phyloP scores from a whole-genome alignment of 2,113 vertebrate species.

The Axis porcinus region DNA sequence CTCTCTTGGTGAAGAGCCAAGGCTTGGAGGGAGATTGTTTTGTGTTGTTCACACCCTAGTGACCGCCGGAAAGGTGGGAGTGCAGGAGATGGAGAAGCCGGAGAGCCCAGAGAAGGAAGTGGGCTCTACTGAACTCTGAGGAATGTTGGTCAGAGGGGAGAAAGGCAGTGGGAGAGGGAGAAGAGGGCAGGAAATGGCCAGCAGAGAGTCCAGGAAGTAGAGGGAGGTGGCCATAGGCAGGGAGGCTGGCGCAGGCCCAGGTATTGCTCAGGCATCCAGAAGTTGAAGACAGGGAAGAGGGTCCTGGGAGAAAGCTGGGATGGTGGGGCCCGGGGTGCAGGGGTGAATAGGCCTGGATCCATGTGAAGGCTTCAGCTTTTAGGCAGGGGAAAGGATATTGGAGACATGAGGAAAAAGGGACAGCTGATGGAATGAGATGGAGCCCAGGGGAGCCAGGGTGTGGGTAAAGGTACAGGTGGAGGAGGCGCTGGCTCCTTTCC shows the following conservation, averaged over 20 bases:
- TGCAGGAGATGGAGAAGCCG: no score
- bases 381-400: background rate
- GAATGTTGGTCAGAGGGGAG: background rate
- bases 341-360: background rate
- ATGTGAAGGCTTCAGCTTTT: background rate
- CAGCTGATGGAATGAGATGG: background rate
- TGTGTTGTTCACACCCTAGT: constrained; percentile 49
- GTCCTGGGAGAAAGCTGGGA: background rate
- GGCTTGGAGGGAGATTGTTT: constrained; percentile 33
- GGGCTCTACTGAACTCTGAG: background rate
- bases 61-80: constrained; percentile 41
- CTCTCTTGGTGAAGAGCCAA: constrained; percentile 12
- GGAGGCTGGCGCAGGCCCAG: background rate
- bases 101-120: background rate
- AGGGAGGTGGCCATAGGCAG: background rate
- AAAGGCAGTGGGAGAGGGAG: background rate
- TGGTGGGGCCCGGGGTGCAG: rapidly evolving
- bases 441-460: background rate
- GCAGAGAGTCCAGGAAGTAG: background rate
- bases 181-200: background rate
- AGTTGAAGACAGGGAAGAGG: background rate
- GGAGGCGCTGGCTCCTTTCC: background rate
- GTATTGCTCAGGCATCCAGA: background rate
- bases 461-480: background rate
- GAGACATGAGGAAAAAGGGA: background rate